A percentile compares a stretch with the other conserved stretches of the same genome.
These are phyloP conservation scores for Xenopus laevis DNA, from an alignment of 2,113 vertebrate genomes.

Conservation along the genomic window DNA sequence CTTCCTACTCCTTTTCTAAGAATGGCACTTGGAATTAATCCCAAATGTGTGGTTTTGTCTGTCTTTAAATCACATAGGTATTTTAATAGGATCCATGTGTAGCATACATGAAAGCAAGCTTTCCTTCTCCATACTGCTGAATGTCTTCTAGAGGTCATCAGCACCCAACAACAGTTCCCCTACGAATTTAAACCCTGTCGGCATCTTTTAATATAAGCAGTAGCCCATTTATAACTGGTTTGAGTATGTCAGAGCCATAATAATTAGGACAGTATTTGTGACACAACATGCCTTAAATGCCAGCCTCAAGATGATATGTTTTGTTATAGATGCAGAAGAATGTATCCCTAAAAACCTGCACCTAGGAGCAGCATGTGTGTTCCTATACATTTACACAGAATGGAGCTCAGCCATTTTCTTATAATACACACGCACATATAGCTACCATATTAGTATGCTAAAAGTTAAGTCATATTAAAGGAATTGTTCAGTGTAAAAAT, in stretches of 20 bases:
- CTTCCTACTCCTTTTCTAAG: not conserved
- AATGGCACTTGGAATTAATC: conserved; percentile 19
- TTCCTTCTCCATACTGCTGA: conserved; percentile 2
- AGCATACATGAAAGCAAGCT: conserved; percentile 28
- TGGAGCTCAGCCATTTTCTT: too few relatives aligned
- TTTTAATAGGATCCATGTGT: conserved; percentile 31
- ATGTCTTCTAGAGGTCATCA: conserved; percentile 23
- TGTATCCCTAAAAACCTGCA: too few relatives aligned
- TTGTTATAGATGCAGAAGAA: too few relatives aligned
- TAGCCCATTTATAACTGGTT: not conserved
- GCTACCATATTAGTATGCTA: too few relatives aligned
- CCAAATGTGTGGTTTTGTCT: conserved; percentile 22
- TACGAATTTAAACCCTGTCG: conserved; percentile 1
- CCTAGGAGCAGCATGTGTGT: too few relatives aligned
- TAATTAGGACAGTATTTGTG: not conserved
- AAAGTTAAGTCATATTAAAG: too few relatives aligned
- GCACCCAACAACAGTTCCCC: not conserved
- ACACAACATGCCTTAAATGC: too few relatives aligned
- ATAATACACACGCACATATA: too few relatives aligned
- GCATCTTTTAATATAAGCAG: not conserved
- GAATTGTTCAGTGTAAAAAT: too few relatives aligned
- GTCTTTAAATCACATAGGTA: conserved; percentile 32
- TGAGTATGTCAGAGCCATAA: not conserved
- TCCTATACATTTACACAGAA: too few relatives aligned
- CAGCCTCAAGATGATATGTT: too few relatives aligned